A percentile compares a stretch with the other conserved stretches of the same genome.
These are phyloP conservation scores for Eupithecia inturbata DNA, from an alignment of 2,888 invertebrate species.

Conservation along the genomic window DNA sequence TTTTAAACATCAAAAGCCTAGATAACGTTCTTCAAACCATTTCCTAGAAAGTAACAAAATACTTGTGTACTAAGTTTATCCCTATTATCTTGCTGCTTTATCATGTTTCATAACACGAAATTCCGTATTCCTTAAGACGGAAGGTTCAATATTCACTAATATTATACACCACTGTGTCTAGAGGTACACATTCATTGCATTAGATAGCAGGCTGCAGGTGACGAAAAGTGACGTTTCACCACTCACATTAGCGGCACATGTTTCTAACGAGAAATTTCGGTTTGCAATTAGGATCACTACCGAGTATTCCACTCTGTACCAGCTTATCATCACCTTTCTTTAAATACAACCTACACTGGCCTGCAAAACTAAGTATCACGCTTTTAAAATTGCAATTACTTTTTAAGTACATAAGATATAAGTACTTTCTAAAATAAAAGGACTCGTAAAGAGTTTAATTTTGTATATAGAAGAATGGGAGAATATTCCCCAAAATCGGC, in stretches of 20 bases:
- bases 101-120: neutral
- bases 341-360: no score
- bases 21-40: neutral
- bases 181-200: slow-evolving; percentile 21
- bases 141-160: slow-evolving; percentile 21
- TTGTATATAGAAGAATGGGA: no score
- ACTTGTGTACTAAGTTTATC: neutral
- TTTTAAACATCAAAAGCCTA: neutral
- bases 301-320: neutral
- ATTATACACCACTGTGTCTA: no score
- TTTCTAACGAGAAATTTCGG: slow-evolving; percentile 22
- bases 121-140: slow-evolving; percentile 3
- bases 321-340: neutral
- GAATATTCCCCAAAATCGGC: no score
- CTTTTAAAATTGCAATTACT: no score
- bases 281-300: slow-evolving; percentile 5
- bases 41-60: slow-evolving; percentile 10
- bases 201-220: slow-evolving; percentile 36
- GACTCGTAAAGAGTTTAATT: no score
- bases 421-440: no score
- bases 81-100: neutral
- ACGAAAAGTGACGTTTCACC: slow-evolving; percentile 34
- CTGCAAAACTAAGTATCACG: no score
- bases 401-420: no score
- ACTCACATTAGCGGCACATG: slow-evolving; percentile 36